phyloP scores from a whole-genome alignment of 2,888 invertebrate species.

The Petrolisthes cinctipes region DNA sequence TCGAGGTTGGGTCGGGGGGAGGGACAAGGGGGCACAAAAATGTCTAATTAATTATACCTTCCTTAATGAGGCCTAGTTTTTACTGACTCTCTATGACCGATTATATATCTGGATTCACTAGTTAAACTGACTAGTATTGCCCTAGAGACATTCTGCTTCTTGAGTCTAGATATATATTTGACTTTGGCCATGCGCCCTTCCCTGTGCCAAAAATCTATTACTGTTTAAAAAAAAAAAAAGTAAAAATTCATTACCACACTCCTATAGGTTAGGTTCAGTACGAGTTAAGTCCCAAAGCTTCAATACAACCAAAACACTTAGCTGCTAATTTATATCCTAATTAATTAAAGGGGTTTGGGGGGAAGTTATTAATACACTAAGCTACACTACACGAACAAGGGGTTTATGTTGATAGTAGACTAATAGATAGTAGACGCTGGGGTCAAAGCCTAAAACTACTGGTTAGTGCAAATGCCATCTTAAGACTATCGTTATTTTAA shows the following conservation, averaged over 20 bases:
- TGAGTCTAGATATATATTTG: constrained; percentile 38
- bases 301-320: constrained; percentile 46
- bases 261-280: constrained; percentile 29
- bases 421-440: background rate
- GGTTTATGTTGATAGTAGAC: background rate
- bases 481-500: constrained; percentile 38
- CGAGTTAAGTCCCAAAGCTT: constrained; percentile 7
- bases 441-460: constrained; percentile 18
- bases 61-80: constrained; percentile 40
- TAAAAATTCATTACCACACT: constrained; percentile 44
- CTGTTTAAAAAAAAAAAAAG: constrained; percentile 15
- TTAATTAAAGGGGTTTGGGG: background rate
- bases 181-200: constrained; percentile 48
- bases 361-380: background rate
- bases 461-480: constrained; percentile 33
- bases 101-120: constrained; percentile 50
- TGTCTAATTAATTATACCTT: background rate
- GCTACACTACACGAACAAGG: constrained; percentile 14
- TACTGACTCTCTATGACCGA: constrained; percentile 42
- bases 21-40: constrained; percentile 13
- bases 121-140: constrained; percentile 27
- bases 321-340: constrained; percentile 5
- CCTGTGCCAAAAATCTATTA: constrained; percentile 51
- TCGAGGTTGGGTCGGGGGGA: background rate
- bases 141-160: constrained; percentile 16